Evolutionary conservation across 2,113 vertebrate genomes (phyloP).

Genomic region (Syngnathus scovelli): DNA sequence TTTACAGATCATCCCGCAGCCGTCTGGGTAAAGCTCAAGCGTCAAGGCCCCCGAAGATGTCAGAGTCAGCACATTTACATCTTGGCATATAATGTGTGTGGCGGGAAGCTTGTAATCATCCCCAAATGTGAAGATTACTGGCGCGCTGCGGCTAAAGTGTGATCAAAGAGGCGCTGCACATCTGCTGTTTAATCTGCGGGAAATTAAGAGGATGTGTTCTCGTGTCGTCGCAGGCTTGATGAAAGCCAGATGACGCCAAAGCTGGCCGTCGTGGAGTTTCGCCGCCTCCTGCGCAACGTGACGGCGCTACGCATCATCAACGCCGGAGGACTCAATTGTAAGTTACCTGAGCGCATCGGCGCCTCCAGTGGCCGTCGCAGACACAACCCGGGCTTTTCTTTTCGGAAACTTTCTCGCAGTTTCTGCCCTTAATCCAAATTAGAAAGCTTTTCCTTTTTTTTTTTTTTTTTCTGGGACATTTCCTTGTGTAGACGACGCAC

Average conservation of each 20-base stretch:
- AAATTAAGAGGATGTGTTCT: slow-evolving; percentile 16
- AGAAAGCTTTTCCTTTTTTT: background rate
- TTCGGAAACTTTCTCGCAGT: no score
- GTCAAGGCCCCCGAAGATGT: slow-evolving; percentile 44
- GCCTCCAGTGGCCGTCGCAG: background rate
- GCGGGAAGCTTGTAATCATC: background rate
- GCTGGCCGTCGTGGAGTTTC: slow-evolving; percentile 75
- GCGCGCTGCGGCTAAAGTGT: slow-evolving; percentile 5
- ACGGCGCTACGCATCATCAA: slow-evolving; percentile 69
- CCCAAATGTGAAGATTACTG: background rate
- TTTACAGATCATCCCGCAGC: slow-evolving; percentile 39
- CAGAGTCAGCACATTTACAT: slow-evolving; percentile 48
- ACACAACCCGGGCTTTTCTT: background rate
- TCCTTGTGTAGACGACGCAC: background rate
- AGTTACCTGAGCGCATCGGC: slow-evolving; percentile 33
- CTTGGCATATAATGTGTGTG: slow-evolving; percentile 1
- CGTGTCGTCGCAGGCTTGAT: slow-evolving; percentile 69
- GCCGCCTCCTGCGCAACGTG: slow-evolving; percentile 80
- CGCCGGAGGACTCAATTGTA: slow-evolving; percentile 61
- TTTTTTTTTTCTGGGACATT: background rate
- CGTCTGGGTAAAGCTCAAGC: slow-evolving; percentile 43
- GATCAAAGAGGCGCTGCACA: background rate
- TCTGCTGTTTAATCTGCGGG: slow-evolving; percentile 2
- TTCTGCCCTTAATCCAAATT: no score
- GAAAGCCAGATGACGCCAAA: slow-evolving; percentile 70